Conservation (phyloP, 2,888 invertebrate genomes). For the Bellardia bayeri region DNA sequence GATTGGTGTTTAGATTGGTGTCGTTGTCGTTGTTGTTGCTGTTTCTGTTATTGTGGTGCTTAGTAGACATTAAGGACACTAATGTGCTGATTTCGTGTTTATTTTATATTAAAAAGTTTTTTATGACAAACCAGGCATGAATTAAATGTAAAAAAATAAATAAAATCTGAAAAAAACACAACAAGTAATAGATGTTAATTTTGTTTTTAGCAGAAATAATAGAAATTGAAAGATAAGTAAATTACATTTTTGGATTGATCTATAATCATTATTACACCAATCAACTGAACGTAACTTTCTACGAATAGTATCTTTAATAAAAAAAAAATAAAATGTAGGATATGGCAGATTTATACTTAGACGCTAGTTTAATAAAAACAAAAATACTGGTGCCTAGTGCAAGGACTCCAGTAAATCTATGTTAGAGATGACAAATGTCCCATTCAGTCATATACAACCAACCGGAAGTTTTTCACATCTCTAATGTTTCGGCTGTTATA, state of each 20-base stretch:
- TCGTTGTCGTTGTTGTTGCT: neutral
- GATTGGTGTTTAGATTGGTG: slow-evolving; percentile 6
- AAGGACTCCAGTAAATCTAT: no score
- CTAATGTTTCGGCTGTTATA: no score
- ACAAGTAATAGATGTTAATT: slow-evolving; percentile 26
- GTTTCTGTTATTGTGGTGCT: slow-evolving; percentile 20
- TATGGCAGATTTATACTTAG: neutral
- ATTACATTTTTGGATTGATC: slow-evolving; percentile 24
- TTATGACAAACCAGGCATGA: slow-evolving; percentile 23
- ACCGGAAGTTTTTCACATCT: no score
- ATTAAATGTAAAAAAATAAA: neutral
- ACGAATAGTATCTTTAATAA: neutral
- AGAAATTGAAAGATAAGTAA: slow-evolving; percentile 25
- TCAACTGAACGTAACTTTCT: slow-evolving; percentile 30
- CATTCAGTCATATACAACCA: no score
- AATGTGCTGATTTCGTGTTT: slow-evolving; percentile 60
- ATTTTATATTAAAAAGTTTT: slow-evolving; percentile 47
- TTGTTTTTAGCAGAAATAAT: neutral
- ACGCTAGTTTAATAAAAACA: no score
- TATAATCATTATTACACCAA: slow-evolving; percentile 44
- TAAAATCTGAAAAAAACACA: neutral
- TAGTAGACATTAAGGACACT: slow-evolving; percentile 52
- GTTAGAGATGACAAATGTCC: no score
- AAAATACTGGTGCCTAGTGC: no score
- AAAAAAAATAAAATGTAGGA: neutral